Evolutionary conservation across 2,797 vertebrate genomes (phyloP).

Genomic region (Sus cebifrons): DNA sequence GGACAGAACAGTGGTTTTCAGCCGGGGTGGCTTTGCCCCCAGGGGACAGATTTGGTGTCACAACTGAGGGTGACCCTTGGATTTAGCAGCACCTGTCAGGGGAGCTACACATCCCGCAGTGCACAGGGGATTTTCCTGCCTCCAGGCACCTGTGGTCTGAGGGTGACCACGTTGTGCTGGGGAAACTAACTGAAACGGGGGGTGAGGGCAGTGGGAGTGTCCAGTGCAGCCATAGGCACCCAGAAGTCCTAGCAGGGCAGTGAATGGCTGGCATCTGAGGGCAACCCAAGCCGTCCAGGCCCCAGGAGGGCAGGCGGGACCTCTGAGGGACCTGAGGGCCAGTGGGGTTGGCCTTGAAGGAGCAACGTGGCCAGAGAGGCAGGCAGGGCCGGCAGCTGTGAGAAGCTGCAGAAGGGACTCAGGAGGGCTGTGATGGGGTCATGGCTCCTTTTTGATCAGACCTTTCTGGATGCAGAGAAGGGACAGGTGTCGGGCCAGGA

Average conservation of each 20-base stretch:
- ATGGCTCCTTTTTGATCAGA: too few species aligned
- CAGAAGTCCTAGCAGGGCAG: not conserved
- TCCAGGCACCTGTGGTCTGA: not conserved
- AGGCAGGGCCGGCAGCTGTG: not conserved
- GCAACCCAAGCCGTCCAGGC: not conserved
- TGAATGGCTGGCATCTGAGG: not conserved
- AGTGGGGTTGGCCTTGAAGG: not conserved
- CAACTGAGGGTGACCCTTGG: fast-evolving
- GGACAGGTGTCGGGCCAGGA: not conserved
- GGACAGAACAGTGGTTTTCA: not conserved
- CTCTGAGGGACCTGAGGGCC: not conserved
- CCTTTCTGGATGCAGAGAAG: too few species aligned
- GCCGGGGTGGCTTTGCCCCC: too few species aligned
- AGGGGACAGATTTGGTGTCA: not conserved
- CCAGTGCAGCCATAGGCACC: not conserved
- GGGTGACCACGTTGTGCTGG: not conserved
- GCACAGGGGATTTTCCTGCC: not conserved
- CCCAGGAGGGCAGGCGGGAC: not conserved
- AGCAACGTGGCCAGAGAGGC: not conserved
- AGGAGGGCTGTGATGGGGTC: fast-evolving
- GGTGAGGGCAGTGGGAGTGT: not conserved
- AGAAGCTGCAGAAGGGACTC: fast-evolving
- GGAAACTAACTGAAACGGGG: not conserved
- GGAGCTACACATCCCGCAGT: not conserved
- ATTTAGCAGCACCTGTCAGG: fast-evolving